A percentile compares a stretch with the other conserved stretches of the same genome.
Conservation (phyloP, 2,888 invertebrate species). For the Terebella lapidaria region DNA sequence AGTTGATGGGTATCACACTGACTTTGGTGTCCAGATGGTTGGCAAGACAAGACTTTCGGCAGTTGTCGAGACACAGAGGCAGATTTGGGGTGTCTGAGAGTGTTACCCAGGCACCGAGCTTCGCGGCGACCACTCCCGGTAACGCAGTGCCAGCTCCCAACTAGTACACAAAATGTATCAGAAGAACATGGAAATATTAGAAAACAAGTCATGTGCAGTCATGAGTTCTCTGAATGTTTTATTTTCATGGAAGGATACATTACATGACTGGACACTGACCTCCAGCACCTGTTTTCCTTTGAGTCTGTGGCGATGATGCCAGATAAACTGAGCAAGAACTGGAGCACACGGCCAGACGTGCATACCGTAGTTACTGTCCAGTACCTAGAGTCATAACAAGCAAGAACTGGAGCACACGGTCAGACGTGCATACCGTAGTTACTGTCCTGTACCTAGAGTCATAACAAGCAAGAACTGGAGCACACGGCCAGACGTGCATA, state of each 20-base stretch:
- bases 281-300: conserved; percentile 63
- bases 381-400: too few species aligned
- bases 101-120: conserved; percentile 67
- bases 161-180: not conserved
- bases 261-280: not conserved
- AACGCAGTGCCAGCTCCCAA: conserved; percentile 68
- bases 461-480: too few species aligned
- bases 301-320: conserved; percentile 63
- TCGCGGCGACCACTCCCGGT: conserved; percentile 82
- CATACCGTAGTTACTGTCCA: conserved; percentile 68
- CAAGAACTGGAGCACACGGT: too few species aligned
- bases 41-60: not conserved
- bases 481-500: too few species aligned
- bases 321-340: conserved; percentile 83
- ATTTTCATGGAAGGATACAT: too few species aligned
- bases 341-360: conserved; percentile 95
- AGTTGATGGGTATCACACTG: conserved; percentile 70
- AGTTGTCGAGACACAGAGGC: conserved; percentile 6
- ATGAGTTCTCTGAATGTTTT: too few species aligned
- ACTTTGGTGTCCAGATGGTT: not conserved
- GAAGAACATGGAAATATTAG: too few species aligned
- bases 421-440: too few species aligned
- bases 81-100: conserved; percentile 3
- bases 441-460: too few species aligned
- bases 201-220: too few species aligned